These are phyloP conservation scores for Cuniculus paca DNA, from an alignment of 2,797 vertebrate genomes.

Conservation along the genomic window DNA sequence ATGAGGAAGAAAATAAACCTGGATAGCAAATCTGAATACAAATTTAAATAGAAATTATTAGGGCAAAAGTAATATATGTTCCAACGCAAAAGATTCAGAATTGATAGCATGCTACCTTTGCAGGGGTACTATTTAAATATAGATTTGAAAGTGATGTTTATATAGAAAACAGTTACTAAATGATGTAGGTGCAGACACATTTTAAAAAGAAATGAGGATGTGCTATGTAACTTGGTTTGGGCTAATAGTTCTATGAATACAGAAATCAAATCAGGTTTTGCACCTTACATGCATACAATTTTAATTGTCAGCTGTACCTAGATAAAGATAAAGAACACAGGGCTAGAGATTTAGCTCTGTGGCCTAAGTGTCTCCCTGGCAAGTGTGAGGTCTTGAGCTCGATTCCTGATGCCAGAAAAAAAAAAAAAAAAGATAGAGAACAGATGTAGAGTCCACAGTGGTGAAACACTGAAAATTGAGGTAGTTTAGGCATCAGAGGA, in stretches of 20 bases:
- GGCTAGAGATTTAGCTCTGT: no score
- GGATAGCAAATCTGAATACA: not conserved
- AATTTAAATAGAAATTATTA: not conserved
- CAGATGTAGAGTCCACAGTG: not conserved
- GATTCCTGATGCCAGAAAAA: no score
- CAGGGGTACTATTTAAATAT: not conserved
- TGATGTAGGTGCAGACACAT: not conserved
- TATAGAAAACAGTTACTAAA: not conserved
- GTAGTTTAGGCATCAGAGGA: not conserved
- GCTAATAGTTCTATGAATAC: not conserved
- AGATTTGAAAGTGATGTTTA: not conserved
- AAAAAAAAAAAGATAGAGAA: not conserved
- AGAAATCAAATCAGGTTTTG: not conserved
- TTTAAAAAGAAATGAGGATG: not conserved
- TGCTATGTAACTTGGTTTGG: not conserved
- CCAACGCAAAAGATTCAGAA: not conserved
- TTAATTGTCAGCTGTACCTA: not conserved
- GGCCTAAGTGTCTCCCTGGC: no score
- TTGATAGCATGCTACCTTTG: not conserved
- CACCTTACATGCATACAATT: not conserved
- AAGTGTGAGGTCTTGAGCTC: no score
- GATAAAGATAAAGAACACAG: not conserved
- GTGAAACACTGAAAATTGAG: not conserved
- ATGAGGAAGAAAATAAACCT: not conserved
- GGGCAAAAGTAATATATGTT: not conserved